Conservation (phyloP, 2,797 vertebrate species). For the Tadarida brasiliensis region DNA sequence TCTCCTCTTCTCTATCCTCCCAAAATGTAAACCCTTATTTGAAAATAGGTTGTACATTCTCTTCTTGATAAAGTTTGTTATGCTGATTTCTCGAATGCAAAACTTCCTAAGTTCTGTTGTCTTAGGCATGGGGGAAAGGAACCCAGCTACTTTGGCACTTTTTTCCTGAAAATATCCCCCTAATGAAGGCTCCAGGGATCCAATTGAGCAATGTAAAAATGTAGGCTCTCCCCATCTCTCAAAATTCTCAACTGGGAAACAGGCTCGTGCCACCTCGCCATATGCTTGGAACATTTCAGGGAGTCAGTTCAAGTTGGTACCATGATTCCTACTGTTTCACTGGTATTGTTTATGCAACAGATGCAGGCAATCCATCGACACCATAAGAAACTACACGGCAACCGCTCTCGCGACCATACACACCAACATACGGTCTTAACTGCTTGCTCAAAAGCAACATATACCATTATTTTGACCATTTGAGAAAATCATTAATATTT, state of each 20-base stretch:
- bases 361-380: constrained; percentile 67
- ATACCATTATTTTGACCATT: not conserved
- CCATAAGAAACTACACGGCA: not conserved
- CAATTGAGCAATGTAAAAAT: constrained; percentile 25
- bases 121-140: not conserved
- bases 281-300: constrained; percentile 75
- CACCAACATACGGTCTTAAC: not conserved
- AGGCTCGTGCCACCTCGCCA: not conserved
- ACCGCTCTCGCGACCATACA: not conserved
- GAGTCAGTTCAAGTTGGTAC: constrained; percentile 63
- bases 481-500: not conserved
- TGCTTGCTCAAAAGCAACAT: not conserved
- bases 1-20: not conserved
- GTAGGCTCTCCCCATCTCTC: constrained; percentile 12
- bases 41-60: constrained; percentile 61
- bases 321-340: constrained; percentile 72
- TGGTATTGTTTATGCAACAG: constrained; percentile 59
- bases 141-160: not conserved
- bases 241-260: constrained; percentile 65
- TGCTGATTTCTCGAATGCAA: constrained; percentile 54
- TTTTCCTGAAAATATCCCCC: constrained; percentile 67
- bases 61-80: constrained; percentile 73
- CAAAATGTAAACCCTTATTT: constrained; percentile 34
- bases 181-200: constrained; percentile 69
- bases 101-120: constrained; percentile 16